Percentiles rank a stretch among this genome's conserved stretches.
Evolutionary conservation across 2,113 vertebrate species (phyloP).

Genomic region (Mastomys coucha): DNA sequence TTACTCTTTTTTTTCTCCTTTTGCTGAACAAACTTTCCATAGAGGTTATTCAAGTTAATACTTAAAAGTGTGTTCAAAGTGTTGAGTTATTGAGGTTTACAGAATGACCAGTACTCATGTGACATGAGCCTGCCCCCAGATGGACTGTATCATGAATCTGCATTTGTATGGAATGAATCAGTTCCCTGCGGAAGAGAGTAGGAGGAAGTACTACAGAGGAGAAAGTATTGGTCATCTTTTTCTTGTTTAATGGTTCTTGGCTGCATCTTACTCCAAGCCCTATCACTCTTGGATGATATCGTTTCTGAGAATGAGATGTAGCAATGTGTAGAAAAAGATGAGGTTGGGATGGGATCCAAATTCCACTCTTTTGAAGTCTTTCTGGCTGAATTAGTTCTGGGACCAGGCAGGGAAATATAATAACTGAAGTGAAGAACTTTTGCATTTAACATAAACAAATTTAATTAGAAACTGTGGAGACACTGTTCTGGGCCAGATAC

Average conservation of each 20-base stretch:
- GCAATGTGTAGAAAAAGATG: neutral
- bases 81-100: slow-evolving; percentile 17
- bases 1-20: slow-evolving; percentile 8
- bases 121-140: slow-evolving; percentile 20
- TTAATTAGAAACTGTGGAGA: neutral
- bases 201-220: slow-evolving; percentile 41
- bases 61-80: slow-evolving; percentile 16
- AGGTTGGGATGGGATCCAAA: neutral
- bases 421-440: slow-evolving; percentile 14
- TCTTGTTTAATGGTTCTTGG: slow-evolving; percentile 55
- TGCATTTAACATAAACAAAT: neutral
- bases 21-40: neutral
- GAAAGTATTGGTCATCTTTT: slow-evolving; percentile 8
- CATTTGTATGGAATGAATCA: slow-evolving; percentile 58
- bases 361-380: neutral
- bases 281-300: slow-evolving; percentile 21
- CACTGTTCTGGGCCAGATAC: neutral
- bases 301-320: slow-evolving; percentile 60
- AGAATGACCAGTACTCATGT: slow-evolving; percentile 17
- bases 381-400: neutral
- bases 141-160: slow-evolving; percentile 62
- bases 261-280: slow-evolving; percentile 21
- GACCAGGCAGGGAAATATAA: neutral
- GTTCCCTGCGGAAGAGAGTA: slow-evolving; percentile 30
- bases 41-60: slow-evolving; percentile 28